Evolutionary conservation across 2,113 vertebrate genomes (phyloP).

Genomic region (Ptilorrhoa leucosticta): DNA sequence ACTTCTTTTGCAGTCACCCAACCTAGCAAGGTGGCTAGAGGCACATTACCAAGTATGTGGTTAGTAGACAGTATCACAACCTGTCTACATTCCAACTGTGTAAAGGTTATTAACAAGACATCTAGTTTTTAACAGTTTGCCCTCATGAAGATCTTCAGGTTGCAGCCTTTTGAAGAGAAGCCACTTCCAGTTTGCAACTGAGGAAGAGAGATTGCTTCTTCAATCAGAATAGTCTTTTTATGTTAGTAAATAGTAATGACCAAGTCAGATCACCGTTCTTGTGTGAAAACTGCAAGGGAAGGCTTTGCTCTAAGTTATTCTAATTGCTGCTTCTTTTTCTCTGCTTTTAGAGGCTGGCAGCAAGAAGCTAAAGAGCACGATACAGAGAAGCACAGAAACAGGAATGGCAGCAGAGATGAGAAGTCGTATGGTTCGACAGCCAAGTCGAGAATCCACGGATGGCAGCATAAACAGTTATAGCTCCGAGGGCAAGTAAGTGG

Average conservation of each 20-base stretch:
- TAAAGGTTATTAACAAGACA: background rate
- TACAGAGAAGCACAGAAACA: slow-evolving; percentile 95
- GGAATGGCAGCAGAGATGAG: slow-evolving; percentile 96
- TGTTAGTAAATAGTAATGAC: background rate
- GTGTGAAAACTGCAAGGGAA: background rate
- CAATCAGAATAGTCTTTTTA: background rate
- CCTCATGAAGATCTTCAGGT: background rate
- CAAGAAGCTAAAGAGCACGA: slow-evolving; percentile 93
- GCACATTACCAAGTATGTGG: background rate
- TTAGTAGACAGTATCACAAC: background rate
- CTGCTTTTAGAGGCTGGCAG: slow-evolving; percentile 82
- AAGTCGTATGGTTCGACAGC: slow-evolving; percentile 91
- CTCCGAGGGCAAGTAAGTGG: slow-evolving; percentile 96
- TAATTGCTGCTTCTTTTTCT: background rate
- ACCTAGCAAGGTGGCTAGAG: background rate
- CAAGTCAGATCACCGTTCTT: background rate
- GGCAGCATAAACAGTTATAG: slow-evolving; percentile 97
- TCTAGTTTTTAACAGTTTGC: background rate
- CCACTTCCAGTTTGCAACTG: background rate
- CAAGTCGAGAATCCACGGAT: slow-evolving; percentile 95
- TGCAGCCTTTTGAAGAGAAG: background rate
- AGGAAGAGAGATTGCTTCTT: background rate
- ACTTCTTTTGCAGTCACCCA: background rate
- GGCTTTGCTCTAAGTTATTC: background rate
- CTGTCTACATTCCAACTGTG: background rate